These are phyloP conservation scores for Peromyscus aztecus DNA, from an alignment of 2,797 vertebrate species.

Conservation along the genomic window DNA sequence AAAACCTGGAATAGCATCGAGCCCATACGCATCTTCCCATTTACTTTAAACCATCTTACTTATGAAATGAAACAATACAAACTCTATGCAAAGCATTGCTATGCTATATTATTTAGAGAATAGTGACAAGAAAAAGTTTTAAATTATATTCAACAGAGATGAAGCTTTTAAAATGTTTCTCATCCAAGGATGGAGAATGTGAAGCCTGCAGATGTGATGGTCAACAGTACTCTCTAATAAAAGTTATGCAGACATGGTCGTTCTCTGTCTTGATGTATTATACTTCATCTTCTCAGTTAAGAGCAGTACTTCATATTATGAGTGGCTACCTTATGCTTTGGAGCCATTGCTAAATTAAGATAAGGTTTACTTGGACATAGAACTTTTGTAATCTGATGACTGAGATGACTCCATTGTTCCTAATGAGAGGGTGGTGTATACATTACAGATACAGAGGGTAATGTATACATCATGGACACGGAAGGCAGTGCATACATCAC, in stretches of 20 bases:
- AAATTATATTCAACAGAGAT: neutral
- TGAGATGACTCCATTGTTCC: neutral
- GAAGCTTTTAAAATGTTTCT: neutral
- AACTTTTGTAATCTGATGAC: neutral
- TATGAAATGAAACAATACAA: neutral
- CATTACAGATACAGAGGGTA: neutral
- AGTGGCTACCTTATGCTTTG: neutral
- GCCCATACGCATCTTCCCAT: neutral
- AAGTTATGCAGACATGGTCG: neutral
- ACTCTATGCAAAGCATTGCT: neutral
- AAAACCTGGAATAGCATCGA: neutral
- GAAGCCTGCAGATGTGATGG: neutral
- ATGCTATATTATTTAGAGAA: neutral
- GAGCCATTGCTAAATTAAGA: neutral
- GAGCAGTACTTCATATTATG: neutral
- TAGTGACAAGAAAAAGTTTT: neutral
- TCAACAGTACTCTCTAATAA: neutral
- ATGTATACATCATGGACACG: neutral
- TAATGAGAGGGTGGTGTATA: neutral
- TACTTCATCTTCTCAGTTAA: neutral
- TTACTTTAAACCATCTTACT: neutral
- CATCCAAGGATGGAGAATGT: neutral
- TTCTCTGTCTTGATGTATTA: neutral
- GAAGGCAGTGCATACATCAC: neutral
- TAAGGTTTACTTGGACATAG: neutral